Conservation (phyloP, 2,797 vertebrate genomes). For the Sebastes trivittatus region DNA sequence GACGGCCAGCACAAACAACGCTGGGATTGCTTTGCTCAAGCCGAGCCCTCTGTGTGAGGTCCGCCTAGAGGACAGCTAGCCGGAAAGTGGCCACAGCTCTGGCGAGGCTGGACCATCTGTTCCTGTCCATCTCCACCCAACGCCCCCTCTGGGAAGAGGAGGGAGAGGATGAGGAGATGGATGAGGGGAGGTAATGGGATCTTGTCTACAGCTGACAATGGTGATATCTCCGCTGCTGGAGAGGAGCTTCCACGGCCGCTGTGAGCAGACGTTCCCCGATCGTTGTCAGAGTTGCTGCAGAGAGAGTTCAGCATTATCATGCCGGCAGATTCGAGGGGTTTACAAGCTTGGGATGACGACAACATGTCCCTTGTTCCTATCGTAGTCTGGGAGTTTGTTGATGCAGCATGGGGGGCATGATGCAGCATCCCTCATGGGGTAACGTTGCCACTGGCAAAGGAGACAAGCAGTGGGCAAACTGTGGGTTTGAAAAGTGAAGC, state of each 20-base stretch:
- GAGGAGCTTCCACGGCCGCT: not conserved
- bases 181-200: conserved; percentile 41
- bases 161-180: conserved; percentile 12
- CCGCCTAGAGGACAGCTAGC: conserved; percentile 30
- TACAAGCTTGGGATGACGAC: not conserved
- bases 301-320: not conserved
- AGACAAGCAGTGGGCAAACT: not conserved
- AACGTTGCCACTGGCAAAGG: not conserved
- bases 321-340: not conserved
- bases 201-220: conserved; percentile 39
- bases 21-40: conserved; percentile 25
- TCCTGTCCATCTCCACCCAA: conserved; percentile 38
- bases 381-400: not conserved
- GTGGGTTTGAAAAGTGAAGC: too few relatives aligned
- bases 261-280: not conserved
- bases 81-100: conserved; percentile 21
- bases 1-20: not conserved
- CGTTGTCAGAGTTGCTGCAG: conserved; percentile 16
- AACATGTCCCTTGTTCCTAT: not conserved
- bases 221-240: conserved; percentile 20
- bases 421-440: not conserved
- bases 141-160: not conserved
- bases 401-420: not conserved
- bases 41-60: conserved; percentile 23
- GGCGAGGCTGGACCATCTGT: conserved; percentile 46